Conservation (phyloP, 2,888 invertebrate species). For the Ophraella communa region DNA sequence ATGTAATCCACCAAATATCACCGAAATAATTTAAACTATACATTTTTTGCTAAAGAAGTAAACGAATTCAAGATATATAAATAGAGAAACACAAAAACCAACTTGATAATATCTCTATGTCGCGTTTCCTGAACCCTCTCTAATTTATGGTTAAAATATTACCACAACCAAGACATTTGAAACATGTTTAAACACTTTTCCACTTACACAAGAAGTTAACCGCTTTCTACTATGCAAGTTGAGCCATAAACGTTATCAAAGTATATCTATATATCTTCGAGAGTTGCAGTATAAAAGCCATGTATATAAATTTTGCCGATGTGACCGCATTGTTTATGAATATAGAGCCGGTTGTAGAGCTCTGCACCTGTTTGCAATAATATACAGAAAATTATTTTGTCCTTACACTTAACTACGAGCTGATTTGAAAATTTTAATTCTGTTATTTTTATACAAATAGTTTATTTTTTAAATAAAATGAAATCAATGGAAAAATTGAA, state of each 20-base stretch:
- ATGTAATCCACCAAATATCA: too few species aligned
- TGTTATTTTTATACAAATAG: too few species aligned
- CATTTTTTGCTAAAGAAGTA: background rate
- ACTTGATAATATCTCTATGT: background rate
- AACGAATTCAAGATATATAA: background rate
- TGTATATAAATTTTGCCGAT: constrained; percentile 15
- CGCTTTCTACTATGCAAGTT: constrained; percentile 15
- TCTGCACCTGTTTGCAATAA: background rate
- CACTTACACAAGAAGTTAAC: constrained; percentile 12
- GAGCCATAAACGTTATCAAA: constrained; percentile 23
- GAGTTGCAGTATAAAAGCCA: constrained; percentile 16
- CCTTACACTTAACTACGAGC: too few species aligned
- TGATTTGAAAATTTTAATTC: too few species aligned
- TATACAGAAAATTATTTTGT: background rate
- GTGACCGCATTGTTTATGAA: constrained; percentile 12
- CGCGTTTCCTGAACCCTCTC: background rate
- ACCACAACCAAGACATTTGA: background rate
- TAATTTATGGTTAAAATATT: constrained; percentile 9
- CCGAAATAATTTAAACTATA: background rate
- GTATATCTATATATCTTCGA: constrained; percentile 18
- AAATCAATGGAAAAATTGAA: too few species aligned
- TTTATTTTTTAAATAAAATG: too few species aligned
- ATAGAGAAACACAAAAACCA: background rate
- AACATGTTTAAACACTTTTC: constrained; percentile 24
- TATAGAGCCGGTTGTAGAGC: background rate